Evolutionary conservation across 2,797 vertebrate genomes (phyloP).

Genomic region (Lithobates pipiens): DNA sequence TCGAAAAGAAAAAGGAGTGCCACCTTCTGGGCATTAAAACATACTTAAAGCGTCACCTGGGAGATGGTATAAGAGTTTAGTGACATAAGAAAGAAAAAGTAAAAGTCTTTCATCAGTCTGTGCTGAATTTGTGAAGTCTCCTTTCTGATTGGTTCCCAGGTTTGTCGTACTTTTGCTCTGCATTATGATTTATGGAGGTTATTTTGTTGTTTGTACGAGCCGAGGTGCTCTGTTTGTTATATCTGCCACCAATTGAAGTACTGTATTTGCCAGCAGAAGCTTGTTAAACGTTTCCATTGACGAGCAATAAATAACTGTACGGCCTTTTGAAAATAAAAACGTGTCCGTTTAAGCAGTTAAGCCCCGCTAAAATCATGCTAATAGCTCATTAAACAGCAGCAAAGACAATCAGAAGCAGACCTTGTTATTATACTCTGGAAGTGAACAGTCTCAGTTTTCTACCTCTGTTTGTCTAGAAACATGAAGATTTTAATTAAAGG

Average conservation of each 20-base stretch:
- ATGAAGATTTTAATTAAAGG: too few relatives aligned
- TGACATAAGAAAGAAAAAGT: too few relatives aligned
- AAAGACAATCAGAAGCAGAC: constrained; percentile 25
- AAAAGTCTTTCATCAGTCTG: too few relatives aligned
- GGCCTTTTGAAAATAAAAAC: background rate
- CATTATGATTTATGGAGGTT: constrained; percentile 30
- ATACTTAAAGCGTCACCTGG: too few relatives aligned
- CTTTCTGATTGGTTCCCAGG: too few relatives aligned
- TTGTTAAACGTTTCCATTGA: constrained; percentile 15
- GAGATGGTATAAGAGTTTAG: too few relatives aligned
- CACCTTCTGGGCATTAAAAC: too few relatives aligned
- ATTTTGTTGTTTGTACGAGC: constrained; percentile 45
- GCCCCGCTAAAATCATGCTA: background rate
- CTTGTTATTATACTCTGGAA: background rate
- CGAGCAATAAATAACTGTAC: constrained; percentile 36
- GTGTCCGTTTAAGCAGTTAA: background rate
- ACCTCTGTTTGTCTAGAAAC: too few relatives aligned
- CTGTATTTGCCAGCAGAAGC: constrained; percentile 3
- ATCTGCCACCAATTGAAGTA: constrained; percentile 30
- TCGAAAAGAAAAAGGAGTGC: too few relatives aligned
- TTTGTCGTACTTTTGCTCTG: too few relatives aligned
- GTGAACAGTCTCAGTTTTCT: too few relatives aligned
- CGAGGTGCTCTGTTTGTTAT: constrained; percentile 28
- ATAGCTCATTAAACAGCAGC: constrained; percentile 33
- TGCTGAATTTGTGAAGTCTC: too few relatives aligned